These are phyloP conservation scores for Notarius lentiginosus DNA, from an alignment of 2,113 vertebrate genomes.

Conservation along the genomic window DNA sequence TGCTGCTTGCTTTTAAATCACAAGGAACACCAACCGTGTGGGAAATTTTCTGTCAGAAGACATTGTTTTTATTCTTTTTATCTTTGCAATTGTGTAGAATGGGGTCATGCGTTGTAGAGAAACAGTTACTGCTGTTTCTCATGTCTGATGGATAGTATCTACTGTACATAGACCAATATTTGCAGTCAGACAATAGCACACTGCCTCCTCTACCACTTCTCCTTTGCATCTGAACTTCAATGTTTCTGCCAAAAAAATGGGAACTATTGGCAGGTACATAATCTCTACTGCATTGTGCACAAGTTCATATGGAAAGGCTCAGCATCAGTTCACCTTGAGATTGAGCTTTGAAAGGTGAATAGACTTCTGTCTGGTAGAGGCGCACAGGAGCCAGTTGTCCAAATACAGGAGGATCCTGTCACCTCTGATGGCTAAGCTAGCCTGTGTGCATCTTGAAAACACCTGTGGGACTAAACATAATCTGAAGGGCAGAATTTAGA, in stretches of 20 bases:
- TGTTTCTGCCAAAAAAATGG: neutral
- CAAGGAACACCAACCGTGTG: neutral
- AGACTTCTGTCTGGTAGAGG: neutral
- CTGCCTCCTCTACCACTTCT: neutral
- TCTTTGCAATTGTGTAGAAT: too few relatives aligned
- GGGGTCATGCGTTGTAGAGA: too few relatives aligned
- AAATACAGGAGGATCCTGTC: neutral
- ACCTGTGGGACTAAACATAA: neutral
- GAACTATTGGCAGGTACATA: neutral
- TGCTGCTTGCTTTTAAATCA: neutral
- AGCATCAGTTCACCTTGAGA: constrained; percentile 1
- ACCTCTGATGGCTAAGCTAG: neutral
- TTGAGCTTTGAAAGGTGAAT: neutral
- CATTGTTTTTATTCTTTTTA: neutral
- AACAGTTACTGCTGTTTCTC: neutral
- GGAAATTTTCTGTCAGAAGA: neutral
- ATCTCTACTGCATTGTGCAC: neutral
- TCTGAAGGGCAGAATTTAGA: neutral
- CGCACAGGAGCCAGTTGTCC: neutral
- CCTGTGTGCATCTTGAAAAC: neutral
- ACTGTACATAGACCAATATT: neutral
- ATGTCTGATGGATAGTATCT: neutral
- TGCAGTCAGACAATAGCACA: neutral
- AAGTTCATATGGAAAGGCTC: neutral
- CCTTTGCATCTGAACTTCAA: neutral